Conservation (phyloP, 1,140 invertebrate genomes). For the Gonioctena quinquepunctata region DNA sequence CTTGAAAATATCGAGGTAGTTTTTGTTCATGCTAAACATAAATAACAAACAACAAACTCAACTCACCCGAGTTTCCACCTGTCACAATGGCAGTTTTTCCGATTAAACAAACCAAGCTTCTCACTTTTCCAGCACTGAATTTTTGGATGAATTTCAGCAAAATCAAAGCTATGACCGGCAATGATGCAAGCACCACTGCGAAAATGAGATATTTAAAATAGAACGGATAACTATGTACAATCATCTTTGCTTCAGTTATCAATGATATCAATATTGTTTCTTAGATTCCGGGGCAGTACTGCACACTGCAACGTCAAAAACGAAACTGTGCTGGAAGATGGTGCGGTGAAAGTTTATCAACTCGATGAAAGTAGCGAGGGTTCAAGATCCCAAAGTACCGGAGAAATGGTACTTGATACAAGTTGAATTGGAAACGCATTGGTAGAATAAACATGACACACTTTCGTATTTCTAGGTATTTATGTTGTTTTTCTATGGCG, state of each 20-base stretch:
- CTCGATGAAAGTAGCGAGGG: conserved; percentile 29
- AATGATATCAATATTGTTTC: too few species aligned
- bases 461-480: background rate
- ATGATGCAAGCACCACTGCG: conserved; percentile 24
- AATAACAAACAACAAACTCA: too few species aligned
- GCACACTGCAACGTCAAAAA: background rate
- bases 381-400: background rate
- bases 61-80: conserved; percentile 37
- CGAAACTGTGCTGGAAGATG: background rate
- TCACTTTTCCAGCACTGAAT: conserved; percentile 35
- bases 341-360: background rate
- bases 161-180: conserved; percentile 36
- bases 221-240: conserved; percentile 27
- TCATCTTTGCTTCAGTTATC: too few species aligned
- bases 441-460: background rate
- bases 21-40: too few species aligned
- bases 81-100: conserved; percentile 46
- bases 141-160: conserved; percentile 42
- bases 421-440: background rate
- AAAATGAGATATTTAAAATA: conserved; percentile 40
- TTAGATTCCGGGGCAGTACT: background rate
- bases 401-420: conserved; percentile 41
- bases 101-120: conserved; percentile 40
- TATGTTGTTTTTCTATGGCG: too few species aligned
- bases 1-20: too few species aligned